Evolutionary conservation across 1,140 invertebrate genomes (phyloP), one percentile per base, ranked within the genome.

Genomic region (Platyscapa corneri): DNA sequence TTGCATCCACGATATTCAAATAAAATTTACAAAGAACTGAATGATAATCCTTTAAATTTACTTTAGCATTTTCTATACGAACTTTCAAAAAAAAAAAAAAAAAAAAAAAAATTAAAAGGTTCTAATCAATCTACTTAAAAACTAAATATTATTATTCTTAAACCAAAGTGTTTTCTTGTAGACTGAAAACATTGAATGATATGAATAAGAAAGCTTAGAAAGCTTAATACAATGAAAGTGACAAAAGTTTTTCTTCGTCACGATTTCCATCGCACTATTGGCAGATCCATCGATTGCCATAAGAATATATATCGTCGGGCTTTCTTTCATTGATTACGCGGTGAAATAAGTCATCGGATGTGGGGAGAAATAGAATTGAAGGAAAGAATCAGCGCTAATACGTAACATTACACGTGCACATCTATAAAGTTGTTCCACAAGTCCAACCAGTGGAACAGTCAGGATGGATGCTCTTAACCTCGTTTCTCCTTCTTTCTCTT

Each of bases 191-290:
- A 39, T 53, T 70, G 42, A 81, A 70, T 30, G 34, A 18, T 70
- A 70, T 53, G 65, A 81, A 70, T 49, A 18, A 70, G 39, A 53
- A 53, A 14, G 16, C 16, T 49, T 14, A 67, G 34, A 6, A 32
- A 46, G 64, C 10, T 42, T 20, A 27, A 16, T 49, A 49, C 7
- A 7, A 32, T 10, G 34, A 56, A 49, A 64, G 16, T 30, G 16
- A 42, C 3, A 20, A 81, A 81, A 81, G 79, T n/a, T 30, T 23
- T 30, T 32, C 16, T 3, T 70, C 3, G 18, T 72, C 30, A 42
- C 18, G 70, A 72, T 60, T 53, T 56, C 67, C 80, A 39, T 37
- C 46, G 67, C 65, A 64, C 76, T 83, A 83, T 76, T 83, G 81
- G 23, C 70, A 83, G 14, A 0, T 20, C 32, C 18, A 30, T 7